Conservation (phyloP, 2,113 vertebrate species). For the Actenoides lindsayi region DNA sequence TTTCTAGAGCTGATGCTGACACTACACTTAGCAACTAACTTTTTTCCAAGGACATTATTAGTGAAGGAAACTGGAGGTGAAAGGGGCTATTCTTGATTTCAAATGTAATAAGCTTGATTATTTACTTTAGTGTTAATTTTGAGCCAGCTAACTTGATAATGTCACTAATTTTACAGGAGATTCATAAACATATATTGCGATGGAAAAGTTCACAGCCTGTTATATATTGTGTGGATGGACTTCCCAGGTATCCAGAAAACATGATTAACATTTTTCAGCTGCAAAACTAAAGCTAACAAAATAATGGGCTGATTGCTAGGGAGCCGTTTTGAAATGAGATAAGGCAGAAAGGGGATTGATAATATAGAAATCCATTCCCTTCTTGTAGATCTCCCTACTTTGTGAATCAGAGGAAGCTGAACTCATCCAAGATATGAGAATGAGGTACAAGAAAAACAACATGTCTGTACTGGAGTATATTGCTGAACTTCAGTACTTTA, state of each 20-base stretch:
- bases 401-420: background rate
- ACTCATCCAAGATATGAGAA: background rate
- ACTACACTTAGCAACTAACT: background rate
- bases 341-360: background rate
- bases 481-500: background rate
- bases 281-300: background rate
- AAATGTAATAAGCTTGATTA: slow-evolving; percentile 14
- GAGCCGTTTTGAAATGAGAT: background rate
- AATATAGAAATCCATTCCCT: background rate
- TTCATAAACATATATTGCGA: background rate
- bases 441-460: slow-evolving; percentile 4
- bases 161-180: background rate
- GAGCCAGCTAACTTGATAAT: background rate
- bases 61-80: background rate
- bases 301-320: background rate
- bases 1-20: background rate
- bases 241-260: background rate
- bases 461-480: background rate
- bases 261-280: background rate
- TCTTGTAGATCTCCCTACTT: background rate
- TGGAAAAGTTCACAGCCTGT: background rate
- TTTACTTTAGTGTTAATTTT: slow-evolving; percentile 22
- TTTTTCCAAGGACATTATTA: background rate
- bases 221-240: background rate
- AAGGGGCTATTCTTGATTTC: background rate